Evolutionary conservation across 2,797 vertebrate genomes (phyloP).

Genomic region (Buphagus erythrorhynchus): DNA sequence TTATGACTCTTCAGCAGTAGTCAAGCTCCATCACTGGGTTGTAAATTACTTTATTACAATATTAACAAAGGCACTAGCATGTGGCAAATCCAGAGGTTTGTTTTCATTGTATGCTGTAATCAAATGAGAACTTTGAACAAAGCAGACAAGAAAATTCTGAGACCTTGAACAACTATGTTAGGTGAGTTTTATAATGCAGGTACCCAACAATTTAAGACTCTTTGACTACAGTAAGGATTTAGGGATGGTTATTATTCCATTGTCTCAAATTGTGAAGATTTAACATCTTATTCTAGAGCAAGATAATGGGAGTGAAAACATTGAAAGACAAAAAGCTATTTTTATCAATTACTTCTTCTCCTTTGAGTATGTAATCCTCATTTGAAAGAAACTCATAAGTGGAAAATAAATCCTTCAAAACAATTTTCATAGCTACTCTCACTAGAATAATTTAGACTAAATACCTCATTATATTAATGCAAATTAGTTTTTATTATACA

Average conservation of each 20-base stretch:
- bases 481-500: constrained; percentile 49
- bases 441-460: constrained; percentile 45
- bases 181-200: neutral
- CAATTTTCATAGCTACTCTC: constrained; percentile 36
- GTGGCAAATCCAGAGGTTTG: neutral
- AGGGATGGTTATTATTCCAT: neutral
- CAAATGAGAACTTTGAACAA: neutral
- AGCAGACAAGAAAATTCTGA: neutral
- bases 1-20: neutral
- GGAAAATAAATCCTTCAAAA: constrained; percentile 67
- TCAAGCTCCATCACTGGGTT: neutral
- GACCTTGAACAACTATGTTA: neutral
- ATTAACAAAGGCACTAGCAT: neutral
- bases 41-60: neutral
- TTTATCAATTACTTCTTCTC: constrained; percentile 56
- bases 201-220: neutral
- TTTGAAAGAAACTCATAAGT: constrained; percentile 5
- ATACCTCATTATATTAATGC: constrained; percentile 48
- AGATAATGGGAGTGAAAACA: constrained; percentile 3
- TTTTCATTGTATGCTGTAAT: neutral
- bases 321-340: constrained; percentile 8
- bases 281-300: constrained; percentile 19
- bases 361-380: constrained; percentile 47
- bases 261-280: neutral
- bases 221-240: neutral